Evolutionary conservation across 2,888 invertebrate genomes (phyloP), one percentile per base, ranked within the genome.

Genomic region (Melieria picta): DNA sequence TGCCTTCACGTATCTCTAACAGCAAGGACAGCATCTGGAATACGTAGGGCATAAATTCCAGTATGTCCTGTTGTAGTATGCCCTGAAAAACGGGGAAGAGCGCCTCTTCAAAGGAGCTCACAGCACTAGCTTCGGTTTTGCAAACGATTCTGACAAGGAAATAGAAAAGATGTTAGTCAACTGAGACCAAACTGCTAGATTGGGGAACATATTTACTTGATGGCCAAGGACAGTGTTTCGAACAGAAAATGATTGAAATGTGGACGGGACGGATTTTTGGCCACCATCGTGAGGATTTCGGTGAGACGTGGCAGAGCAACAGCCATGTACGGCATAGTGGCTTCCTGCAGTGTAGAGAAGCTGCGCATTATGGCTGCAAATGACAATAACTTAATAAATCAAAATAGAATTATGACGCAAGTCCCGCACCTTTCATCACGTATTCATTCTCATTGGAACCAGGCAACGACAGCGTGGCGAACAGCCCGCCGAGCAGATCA

Each of bases 231-330:
- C 56, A 99, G 89, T 0, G 96, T 94, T 89, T 99, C 99, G 85
- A 99, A 99, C 52, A 99, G 89, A 87, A 95, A 99, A 86, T 99
- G 99, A 88, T 99, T 99, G 88, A 99, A 99, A 85, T 98, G 95
- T 0, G 99, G 99, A 81, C 97, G 95, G 80, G 95, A 95, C 0
- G 99, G 96, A 88, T 98, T 99, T 88, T 95, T 95, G 68, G 97
- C 91, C 46, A 97, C 96, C 50, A 91, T 87, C 5, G 92, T 88
- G 58, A 99, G 88, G 85, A 96, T 95, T 77, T 92, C 91, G 0
- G 96, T 96, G 30, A 99, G 89, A 82, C 94, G 93, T 0, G 95
- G 94, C 75, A 98, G 86, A 4, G 96, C 90, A n/a, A 91, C 90
- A 45, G 91, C 91, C 83, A 98, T 89, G 84, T 91, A 94, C 11